Conservation (phyloP, 2,888 invertebrate species). For the Tenthredo livida region DNA sequence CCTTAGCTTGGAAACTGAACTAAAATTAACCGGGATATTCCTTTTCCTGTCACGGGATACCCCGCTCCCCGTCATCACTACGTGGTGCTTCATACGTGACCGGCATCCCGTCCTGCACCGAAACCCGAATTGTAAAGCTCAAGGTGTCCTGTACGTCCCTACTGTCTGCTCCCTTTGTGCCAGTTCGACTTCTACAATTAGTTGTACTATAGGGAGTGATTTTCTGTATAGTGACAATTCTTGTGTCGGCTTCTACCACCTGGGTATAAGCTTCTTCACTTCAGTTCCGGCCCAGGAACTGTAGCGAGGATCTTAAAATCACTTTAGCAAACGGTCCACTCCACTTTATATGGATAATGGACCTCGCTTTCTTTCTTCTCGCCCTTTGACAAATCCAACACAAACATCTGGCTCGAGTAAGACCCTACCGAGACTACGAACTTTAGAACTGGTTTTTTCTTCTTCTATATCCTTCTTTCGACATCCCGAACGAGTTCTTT, state of each 20-base stretch:
- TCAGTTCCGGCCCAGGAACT: background rate
- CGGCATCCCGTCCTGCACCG: background rate
- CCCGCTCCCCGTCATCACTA: constrained; percentile 26
- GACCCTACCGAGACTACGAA: background rate
- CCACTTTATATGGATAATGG: background rate
- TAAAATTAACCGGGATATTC: constrained; percentile 44
- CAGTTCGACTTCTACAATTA: constrained; percentile 44
- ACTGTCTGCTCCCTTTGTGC: constrained; percentile 39
- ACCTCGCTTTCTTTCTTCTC: background rate
- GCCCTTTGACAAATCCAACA: background rate
- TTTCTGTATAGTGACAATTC: constrained; percentile 45
- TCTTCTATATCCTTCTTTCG: background rate
- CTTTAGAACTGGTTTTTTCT: background rate
- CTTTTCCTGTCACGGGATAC: constrained; percentile 48
- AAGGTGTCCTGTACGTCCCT: constrained; percentile 18
- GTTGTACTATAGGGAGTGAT: constrained; percentile 45
- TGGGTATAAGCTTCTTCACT: background rate
- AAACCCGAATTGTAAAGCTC: constrained; percentile 43
- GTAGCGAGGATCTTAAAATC: background rate
- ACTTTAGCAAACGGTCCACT: background rate
- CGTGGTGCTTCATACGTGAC: constrained; percentile 44
- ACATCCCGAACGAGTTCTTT: background rate
- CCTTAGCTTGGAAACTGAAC: constrained; percentile 30
- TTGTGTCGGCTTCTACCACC: background rate
- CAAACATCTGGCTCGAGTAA: background rate